Conservation (phyloP, 1,140 invertebrate genomes). For the Daktulosphaira vitifoliae region DNA sequence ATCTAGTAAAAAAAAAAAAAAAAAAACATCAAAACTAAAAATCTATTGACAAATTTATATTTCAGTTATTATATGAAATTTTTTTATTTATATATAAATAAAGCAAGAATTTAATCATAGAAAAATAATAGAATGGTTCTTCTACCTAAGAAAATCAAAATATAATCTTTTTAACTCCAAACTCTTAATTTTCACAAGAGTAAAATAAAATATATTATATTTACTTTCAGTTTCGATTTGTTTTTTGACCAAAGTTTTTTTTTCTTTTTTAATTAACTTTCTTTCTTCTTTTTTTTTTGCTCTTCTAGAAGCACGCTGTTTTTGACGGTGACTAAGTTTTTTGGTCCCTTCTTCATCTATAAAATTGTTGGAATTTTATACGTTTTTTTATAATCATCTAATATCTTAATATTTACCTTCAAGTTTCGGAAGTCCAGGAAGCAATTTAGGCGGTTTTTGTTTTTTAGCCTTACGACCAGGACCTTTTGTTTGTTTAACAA, state of each 20-base stretch:
- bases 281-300: conserved; percentile 47
- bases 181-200: no score
- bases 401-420: conserved; percentile 47
- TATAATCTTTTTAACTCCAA: no score
- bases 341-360: conserved; percentile 46
- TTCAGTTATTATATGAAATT: no score
- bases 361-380: no score
- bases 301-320: conserved; percentile 55
- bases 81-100: no score
- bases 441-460: conserved; percentile 67
- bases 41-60: no score
- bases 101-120: no score
- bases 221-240: conserved; percentile 39
- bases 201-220: conserved; percentile 2
- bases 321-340: conserved; percentile 58
- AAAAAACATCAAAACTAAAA: no score
- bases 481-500: conserved; percentile 57
- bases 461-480: conserved; percentile 76
- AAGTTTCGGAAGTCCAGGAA: conserved; percentile 45
- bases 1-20: no score
- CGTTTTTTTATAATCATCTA: no score
- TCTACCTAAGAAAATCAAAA: no score
- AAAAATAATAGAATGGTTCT: no score
- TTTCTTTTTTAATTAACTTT: conserved; percentile 39
- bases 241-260: conserved; percentile 38